Conservation (phyloP, 2,113 vertebrate genomes). For the Pampusana beccarii region DNA sequence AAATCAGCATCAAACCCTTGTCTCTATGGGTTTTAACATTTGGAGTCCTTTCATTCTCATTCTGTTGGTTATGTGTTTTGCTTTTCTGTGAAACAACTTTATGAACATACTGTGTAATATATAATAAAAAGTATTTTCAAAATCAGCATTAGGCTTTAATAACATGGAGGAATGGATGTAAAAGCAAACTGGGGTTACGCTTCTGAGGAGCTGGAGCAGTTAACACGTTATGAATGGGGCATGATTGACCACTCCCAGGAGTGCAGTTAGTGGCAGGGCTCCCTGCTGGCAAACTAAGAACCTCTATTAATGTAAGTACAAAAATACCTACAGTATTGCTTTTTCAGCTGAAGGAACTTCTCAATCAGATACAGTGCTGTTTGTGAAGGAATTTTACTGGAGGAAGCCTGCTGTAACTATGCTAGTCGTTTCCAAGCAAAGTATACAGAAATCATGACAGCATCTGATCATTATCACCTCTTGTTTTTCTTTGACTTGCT, state of each 20-base stretch:
- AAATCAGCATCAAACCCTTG: background rate
- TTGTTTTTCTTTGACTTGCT: background rate
- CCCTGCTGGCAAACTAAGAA: background rate
- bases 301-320: background rate
- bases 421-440: background rate
- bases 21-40: background rate
- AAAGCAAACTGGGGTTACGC: background rate
- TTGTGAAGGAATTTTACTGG: background rate
- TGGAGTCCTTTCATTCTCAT: background rate
- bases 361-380: background rate
- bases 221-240: rapidly evolving
- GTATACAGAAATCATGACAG: background rate
- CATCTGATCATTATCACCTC: background rate
- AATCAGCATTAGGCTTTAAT: background rate
- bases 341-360: constrained; percentile 1
- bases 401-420: background rate
- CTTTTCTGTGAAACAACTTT: background rate
- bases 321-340: background rate
- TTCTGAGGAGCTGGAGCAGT: rapidly evolving
- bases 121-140: background rate
- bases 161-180: background rate
- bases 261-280: background rate
- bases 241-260: background rate
- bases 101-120: background rate
- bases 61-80: background rate